Evolutionary conservation across 2,797 vertebrate species (phyloP), one percentile per base, ranked within the genome.

Genomic region (Sebastes reedi): DNA sequence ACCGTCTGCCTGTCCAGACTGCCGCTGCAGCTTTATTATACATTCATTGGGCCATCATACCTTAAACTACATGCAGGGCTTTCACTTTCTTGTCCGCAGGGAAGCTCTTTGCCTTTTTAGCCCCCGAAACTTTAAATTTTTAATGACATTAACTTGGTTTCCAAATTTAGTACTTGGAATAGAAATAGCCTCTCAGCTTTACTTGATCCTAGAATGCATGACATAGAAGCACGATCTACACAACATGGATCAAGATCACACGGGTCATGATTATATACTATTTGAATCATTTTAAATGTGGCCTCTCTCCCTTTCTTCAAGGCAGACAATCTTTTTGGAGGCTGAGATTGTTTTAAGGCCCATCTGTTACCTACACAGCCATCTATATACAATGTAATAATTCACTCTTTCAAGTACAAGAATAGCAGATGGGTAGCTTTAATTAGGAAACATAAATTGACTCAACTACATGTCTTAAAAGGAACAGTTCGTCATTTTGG

Each of bases 1-100:
- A 88, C 89, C 86, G 90, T 92, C 91, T 94, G 46, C 46, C 46
- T 50, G 94, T 89, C 90, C 92, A 87, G 73, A 78, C 83, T 81
- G 83, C 72, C 82, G 77, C 72, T 68, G 81, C 79, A 80, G 77
- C 77, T 67, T 90, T 86, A 89, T 92, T 86, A 92, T 88, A 85
- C 79, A 81, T 86, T 89, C 84, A 88, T 58, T 75, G 62, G 82
- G 72, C 85, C 77, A 67, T 81, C 71, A 36, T 50, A 91, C 81
- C 88, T 89, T 76, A 20, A 80, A 81, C 70, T 72, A 55, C 74
- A 67, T 14, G n/a, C 72, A 69, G 81, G 69, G 73, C 65, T 82
- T 84, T 83, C 0, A 12, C 61, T 72, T 83, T 81, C 9, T 29
- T 67, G 46, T 77, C 79, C 34, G 67, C 29, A 32, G 74, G 77